Base-by-base conservation (phyloP, 2,113 vertebrate species). In the Coptodon bakossiorum region DNA sequence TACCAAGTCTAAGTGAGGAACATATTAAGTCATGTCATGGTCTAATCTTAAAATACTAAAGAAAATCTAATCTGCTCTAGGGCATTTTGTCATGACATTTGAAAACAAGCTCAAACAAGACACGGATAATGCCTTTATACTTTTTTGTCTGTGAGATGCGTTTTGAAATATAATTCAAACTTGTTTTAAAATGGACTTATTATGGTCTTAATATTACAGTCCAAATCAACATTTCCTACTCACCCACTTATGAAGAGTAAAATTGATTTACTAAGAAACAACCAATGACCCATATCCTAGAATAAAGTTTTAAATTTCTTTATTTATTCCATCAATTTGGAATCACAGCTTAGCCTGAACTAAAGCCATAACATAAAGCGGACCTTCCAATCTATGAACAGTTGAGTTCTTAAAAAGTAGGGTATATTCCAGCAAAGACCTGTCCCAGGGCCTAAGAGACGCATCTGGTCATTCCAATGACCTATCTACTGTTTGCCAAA, bases 1-100 rank as follows among this genome's bases (percentile, higher is more conserved):
- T 79, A 86, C 29, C 14, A 31, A 84, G 84, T 88, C 43, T 59
- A 61, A 87, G 52, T 50, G 84, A 50, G 84, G 83, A 88, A 86
- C 82, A 82, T 29, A 27, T 38, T 22, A 9, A 93, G 84, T 85
- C 88, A 68, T 76, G 89, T 91, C 82, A 68, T 68, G 59, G 66
- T 76, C 87, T 52, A n/a, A 8, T 86, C 34, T 2, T 9, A 88
- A 84, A 78, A 78, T 19, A 12, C 27, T 19, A 10, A 1, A 48
- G 45, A 48, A 89, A 82, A 63, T 80, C 48, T 1, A 40, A 91
- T 89, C 83, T 84, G 50, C 45, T 84, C 5, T 7, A 5, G 31
- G 57, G 29, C 27, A 80, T 81, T 89, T 92, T 81, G n/a, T 79
- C 2, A 2, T 79, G 53, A 87, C 66, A 34, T 89, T 86, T 85